phyloP scores from a whole-genome alignment of 2,888 invertebrate genomes.

The Osmoderma eremita region DNA sequence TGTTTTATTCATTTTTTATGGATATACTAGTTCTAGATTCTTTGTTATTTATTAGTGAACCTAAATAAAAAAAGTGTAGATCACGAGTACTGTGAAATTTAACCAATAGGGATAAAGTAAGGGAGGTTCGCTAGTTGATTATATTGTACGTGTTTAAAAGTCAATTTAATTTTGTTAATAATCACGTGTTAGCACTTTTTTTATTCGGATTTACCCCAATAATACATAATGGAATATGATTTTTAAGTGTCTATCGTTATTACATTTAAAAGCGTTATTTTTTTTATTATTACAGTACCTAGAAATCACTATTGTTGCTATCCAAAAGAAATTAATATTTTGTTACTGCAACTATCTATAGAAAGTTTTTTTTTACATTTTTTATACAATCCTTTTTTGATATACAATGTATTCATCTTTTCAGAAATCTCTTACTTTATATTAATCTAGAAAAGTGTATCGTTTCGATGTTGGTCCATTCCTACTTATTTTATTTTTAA shows the following conservation, averaged over 20 bases:
- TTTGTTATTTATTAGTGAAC: constrained; percentile 43
- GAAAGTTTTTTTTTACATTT: constrained; percentile 38
- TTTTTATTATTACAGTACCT: neutral
- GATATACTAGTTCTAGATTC: constrained; percentile 37
- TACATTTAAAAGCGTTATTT: constrained; percentile 58
- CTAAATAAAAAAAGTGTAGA: constrained; percentile 25
- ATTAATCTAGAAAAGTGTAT: constrained; percentile 28
- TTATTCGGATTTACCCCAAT: neutral
- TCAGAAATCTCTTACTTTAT: neutral
- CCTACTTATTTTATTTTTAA: constrained; percentile 49
- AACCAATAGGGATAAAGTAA: too few relatives aligned
- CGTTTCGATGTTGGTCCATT: constrained; percentile 60
- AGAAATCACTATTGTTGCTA: too few relatives aligned
- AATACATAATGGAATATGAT: constrained; percentile 10
- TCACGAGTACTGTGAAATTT: too few relatives aligned
- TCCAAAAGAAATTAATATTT: too few relatives aligned
- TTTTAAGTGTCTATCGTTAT: constrained; percentile 22
- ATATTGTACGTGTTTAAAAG: too few relatives aligned
- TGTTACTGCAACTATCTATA: constrained; percentile 16
- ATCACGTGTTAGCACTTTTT: too few relatives aligned
- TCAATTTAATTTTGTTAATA: too few relatives aligned
- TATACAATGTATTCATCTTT: constrained; percentile 14
- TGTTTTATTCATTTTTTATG: constrained; percentile 41
- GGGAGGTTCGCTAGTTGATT: too few relatives aligned
- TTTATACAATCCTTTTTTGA: constrained; percentile 32